Evolutionary conservation across 1,140 invertebrate species (phyloP).

Genomic region (Solen grandis): DNA sequence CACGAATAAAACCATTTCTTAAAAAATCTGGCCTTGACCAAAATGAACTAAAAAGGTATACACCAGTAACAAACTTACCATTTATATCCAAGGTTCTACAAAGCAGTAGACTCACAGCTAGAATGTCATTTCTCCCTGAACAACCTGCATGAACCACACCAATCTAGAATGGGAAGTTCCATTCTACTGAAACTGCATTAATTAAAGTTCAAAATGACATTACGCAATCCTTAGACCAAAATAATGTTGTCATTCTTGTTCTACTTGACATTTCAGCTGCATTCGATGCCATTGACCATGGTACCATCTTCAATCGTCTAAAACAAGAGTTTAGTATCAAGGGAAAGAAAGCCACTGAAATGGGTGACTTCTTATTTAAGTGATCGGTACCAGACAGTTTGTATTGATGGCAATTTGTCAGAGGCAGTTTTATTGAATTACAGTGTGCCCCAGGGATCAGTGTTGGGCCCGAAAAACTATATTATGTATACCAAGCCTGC

Average conservation of each 20-base stretch:
- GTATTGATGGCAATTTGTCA: constrained; percentile 26
- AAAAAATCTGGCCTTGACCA: constrained; percentile 31
- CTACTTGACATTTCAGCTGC: constrained; percentile 32
- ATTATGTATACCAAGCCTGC: constrained; percentile 23
- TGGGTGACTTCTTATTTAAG: constrained; percentile 44
- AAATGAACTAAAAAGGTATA: constrained; percentile 25
- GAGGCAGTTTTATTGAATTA: constrained; percentile 14
- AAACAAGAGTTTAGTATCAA: constrained; percentile 35
- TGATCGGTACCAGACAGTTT: constrained; percentile 45
- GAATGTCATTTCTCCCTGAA: constrained; percentile 16
- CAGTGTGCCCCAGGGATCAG: too few relatives aligned
- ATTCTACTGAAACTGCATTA: constrained; percentile 39
- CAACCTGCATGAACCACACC: constrained; percentile 33
- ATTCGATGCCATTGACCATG: constrained; percentile 44
- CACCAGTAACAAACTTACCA: constrained; percentile 25
- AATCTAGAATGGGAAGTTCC: constrained; percentile 29
- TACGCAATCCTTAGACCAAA: constrained; percentile 20
- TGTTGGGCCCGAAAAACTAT: too few relatives aligned
- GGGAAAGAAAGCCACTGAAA: constrained; percentile 3
- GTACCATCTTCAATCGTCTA: constrained; percentile 18
- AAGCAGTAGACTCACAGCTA: background rate
- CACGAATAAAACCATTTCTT: constrained; percentile 22
- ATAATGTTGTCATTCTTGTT: constrained; percentile 1
- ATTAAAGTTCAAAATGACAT: constrained; percentile 45
- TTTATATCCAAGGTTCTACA: constrained; percentile 39